A percentile compares a stretch with the other conserved stretches of the same genome.
Conservation (phyloP, 2,113 vertebrate species). For the Leptosomus discolor region DNA sequence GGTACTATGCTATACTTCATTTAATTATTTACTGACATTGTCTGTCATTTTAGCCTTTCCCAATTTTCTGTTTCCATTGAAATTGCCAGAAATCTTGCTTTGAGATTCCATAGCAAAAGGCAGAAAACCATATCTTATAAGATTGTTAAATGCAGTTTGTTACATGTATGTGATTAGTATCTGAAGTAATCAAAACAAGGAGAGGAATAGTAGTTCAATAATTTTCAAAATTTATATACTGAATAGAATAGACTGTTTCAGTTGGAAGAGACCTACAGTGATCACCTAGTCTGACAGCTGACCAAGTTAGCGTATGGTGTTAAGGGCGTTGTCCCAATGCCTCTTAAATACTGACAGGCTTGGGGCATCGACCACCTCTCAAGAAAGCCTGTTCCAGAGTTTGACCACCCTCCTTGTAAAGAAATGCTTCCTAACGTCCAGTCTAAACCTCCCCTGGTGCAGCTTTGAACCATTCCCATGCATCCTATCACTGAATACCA, state of each 20-base stretch:
- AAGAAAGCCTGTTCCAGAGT: not conserved
- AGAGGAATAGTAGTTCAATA: not conserved
- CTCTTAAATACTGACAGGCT: not conserved
- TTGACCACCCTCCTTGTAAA: not conserved
- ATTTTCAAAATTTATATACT: not conserved
- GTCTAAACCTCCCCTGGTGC: not conserved
- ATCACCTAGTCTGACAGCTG: not conserved
- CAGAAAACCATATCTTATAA: not conserved
- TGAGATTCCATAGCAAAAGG: not conserved
- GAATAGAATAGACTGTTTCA: not conserved
- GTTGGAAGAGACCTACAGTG: not conserved
- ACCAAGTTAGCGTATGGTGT: not conserved
- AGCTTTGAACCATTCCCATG: not conserved
- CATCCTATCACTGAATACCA: not conserved
- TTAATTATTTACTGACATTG: not conserved
- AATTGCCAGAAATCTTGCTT: not conserved
- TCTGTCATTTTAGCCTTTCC: not conserved
- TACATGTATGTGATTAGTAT: not conserved
- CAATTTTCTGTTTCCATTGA: not conserved
- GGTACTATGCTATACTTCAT: constrained; percentile 64
- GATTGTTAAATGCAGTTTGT: not conserved
- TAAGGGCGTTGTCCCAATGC: not conserved
- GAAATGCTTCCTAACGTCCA: not conserved
- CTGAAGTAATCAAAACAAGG: not conserved
- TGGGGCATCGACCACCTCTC: not conserved